These are phyloP conservation scores for Erpobdella octoculata DNA, from an alignment of 2,888 invertebrate species.

Conservation along the genomic window DNA sequence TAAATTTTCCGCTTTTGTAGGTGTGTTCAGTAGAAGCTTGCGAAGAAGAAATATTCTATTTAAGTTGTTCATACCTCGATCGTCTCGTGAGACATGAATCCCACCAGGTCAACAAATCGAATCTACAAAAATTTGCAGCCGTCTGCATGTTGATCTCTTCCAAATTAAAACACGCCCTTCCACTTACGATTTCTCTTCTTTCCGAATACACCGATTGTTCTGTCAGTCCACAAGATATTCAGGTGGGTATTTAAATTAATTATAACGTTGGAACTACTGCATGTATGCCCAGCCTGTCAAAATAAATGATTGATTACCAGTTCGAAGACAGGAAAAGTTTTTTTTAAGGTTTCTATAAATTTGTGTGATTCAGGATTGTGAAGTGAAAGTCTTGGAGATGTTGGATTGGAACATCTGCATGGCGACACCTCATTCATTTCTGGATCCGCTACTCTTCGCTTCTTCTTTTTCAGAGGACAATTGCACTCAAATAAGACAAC, in stretches of 20 bases:
- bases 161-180: conserved; percentile 12
- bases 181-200: neutral
- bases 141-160: conserved; percentile 14
- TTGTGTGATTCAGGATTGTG: neutral
- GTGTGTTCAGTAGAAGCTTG: conserved; percentile 7
- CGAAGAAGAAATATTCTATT: conserved; percentile 10
- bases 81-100: neutral
- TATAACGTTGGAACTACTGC: too few relatives aligned
- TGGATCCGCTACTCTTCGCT: neutral
- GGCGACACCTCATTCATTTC: neutral
- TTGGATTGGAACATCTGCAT: neutral
- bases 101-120: conserved; percentile 4
- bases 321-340: too few relatives aligned
- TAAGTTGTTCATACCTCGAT: conserved; percentile 20
- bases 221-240: neutral
- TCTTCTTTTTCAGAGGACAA: neutral
- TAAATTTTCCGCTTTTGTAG: neutral
- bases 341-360: too few relatives aligned
- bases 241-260: too few relatives aligned
- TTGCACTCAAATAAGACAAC: neutral
- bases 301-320: too few relatives aligned
- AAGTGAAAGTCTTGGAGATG: neutral
- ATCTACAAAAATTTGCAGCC: conserved; percentile 17
- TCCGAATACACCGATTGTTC: conserved; percentile 16
- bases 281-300: too few relatives aligned